phyloP scores from a whole-genome alignment of 2,113 vertebrate genomes.

The Dasyprocta punctata region DNA sequence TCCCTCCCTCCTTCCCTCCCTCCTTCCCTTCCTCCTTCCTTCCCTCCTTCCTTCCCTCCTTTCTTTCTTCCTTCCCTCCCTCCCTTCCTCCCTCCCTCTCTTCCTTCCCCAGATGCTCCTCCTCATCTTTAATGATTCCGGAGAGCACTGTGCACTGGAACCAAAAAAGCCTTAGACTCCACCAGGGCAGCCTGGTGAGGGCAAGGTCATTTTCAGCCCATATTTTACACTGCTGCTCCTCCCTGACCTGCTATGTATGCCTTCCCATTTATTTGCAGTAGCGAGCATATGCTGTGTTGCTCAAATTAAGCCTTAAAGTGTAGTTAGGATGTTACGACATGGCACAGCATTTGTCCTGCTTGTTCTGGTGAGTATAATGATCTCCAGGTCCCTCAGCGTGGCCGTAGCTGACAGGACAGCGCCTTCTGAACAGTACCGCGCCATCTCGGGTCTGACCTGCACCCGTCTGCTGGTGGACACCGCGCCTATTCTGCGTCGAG shows the following conservation, averaged over 20 bases:
- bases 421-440: too few species aligned
- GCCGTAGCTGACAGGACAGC: not conserved
- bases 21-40: not conserved
- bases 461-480: not conserved
- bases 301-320: not conserved
- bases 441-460: not conserved
- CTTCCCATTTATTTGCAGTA: not conserved
- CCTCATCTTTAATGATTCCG: not conserved
- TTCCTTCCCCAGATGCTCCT: not conserved
- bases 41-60: not conserved
- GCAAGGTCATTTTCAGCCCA: not conserved
- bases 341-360: not conserved
- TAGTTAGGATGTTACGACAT: not conserved
- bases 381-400: too few species aligned
- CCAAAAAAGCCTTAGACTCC: not conserved
- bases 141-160: too few species aligned
- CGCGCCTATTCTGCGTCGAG: not conserved
- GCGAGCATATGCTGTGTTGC: not conserved
- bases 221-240: not conserved
- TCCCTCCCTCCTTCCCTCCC: not conserved
- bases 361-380: not conserved
- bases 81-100: rapidly evolving
- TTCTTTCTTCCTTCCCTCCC: not conserved
- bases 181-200: not conserved
- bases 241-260: not conserved